Percentiles rank a stretch among this genome's conserved stretches.
These are phyloP conservation scores for Erythrolamprus reginae DNA, from an alignment of 2,113 vertebrate species.

Conservation along the genomic window DNA sequence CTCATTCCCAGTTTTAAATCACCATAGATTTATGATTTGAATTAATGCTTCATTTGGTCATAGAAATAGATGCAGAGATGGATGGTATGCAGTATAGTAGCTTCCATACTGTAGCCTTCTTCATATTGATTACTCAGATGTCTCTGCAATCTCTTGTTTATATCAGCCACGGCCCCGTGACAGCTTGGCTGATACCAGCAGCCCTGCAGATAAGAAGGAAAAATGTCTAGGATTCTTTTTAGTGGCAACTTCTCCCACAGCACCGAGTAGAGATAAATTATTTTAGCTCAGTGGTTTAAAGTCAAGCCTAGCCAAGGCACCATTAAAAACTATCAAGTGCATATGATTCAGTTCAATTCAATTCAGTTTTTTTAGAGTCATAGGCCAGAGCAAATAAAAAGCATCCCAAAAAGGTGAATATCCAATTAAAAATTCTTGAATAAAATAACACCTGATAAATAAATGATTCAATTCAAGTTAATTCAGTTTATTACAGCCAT, in stretches of 20 bases:
- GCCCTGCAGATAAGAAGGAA: slow-evolving; percentile 89
- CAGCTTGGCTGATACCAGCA: slow-evolving; percentile 95
- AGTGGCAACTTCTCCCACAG: slow-evolving; percentile 70
- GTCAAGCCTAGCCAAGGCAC: slow-evolving; percentile 48
- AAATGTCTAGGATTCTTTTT: slow-evolving; percentile 80
- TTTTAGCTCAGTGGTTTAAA: slow-evolving; percentile 58
- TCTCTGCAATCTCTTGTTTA: slow-evolving; percentile 99
- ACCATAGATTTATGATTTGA: slow-evolving; percentile 99
- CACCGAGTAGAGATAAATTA: slow-evolving; percentile 65
- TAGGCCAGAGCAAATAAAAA: too few species aligned
- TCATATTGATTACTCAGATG: slow-evolving; percentile 99
- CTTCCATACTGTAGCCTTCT: slow-evolving; percentile 96
- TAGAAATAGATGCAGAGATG: slow-evolving; percentile 97
- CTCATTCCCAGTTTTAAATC: slow-evolving; percentile 99
- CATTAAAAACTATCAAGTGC: slow-evolving; percentile 35
- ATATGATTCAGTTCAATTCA: background rate
- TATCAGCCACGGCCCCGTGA: slow-evolving; percentile 99
- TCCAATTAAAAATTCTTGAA: too few species aligned
- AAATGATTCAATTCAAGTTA: too few species aligned
- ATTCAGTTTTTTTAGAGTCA: too few species aligned
- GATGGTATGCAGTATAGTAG: slow-evolving; percentile 90
- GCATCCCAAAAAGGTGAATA: too few species aligned
- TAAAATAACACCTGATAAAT: too few species aligned
- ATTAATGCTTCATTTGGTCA: slow-evolving; percentile 99
- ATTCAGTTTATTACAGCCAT: too few species aligned